Base-by-base conservation (phyloP, 2,888 invertebrate genomes). In the Prostheceraeus crozeri region DNA sequence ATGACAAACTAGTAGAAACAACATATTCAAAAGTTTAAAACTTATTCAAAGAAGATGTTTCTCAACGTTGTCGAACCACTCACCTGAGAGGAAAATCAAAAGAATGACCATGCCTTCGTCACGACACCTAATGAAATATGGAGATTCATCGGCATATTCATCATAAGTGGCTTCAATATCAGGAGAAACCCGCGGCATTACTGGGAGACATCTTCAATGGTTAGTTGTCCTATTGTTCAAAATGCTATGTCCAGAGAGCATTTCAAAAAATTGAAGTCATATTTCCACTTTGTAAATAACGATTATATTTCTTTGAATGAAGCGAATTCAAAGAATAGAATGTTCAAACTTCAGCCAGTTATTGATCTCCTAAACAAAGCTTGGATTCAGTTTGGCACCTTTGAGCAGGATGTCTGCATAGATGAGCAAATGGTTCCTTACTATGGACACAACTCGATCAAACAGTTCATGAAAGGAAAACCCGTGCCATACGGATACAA, bases 221-320 rank as follows among this genome's bases (percentile, higher is more conserved):
- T 40, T 8, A n/a, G n/a, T 4, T 40, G 40, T n/a, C 40, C 6
- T 8, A 4, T 14, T 8, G 40, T 40, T 40, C 4, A 16, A 16
- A 40, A 4, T 8, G 23, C 40, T 6, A 40, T 40, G 40, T 40
- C 40, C 6, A 4, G 40, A 40, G 40, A 40, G 23, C 6, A 23
- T 14, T 33, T 40, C n/a, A 40, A 40, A 14, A 40, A 40, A 40
- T 16, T 40, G 16, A 40, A 40, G n/a, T 40, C 40, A n/a, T 40
- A 14, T 40, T 4, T 40, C 6, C 40, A 40, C 6, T 14, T 40
- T 4, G 40, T 40, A 6, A 14, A 40, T 40, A 40, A 40, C n/a
- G n/a, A n/a, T n/a, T n/a, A n/a, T n/a, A n/a, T n/a, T n/a, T n/a
- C n/a, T n/a, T n/a, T n/a, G n/a, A n/a, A 4, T 4, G 8, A n/a